These are phyloP conservation scores for Tineola bisselliella DNA, from an alignment of 2,888 invertebrate genomes.

Conservation along the genomic window DNA sequence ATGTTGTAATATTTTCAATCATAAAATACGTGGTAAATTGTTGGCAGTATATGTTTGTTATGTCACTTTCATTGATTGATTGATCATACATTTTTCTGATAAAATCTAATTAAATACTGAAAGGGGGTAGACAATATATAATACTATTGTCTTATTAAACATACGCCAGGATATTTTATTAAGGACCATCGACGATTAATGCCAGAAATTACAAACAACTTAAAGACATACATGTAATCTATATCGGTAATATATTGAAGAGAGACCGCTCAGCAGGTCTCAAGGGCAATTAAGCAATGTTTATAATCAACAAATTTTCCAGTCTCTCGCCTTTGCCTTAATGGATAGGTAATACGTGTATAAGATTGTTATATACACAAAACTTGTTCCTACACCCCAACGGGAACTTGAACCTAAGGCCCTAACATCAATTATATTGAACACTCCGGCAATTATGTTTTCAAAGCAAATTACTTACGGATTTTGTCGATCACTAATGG, in stretches of 20 bases:
- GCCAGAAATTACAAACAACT: neutral
- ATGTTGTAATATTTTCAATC: too few relatives aligned
- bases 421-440: conserved; percentile 58
- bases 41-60: too few relatives aligned
- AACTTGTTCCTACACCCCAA: conserved; percentile 20
- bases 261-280: neutral
- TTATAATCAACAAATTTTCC: conserved; percentile 9
- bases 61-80: too few relatives aligned
- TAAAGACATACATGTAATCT: neutral
- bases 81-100: too few relatives aligned
- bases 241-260: neutral
- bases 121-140: too few relatives aligned
- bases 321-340: conserved; percentile 6
- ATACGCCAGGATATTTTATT: neutral
- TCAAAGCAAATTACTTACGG: conserved; percentile 60
- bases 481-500: conserved; percentile 54
- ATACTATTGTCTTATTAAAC: too few relatives aligned
- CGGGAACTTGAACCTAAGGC: conserved; percentile 49
- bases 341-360: conserved; percentile 1
- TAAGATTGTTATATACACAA: conserved; percentile 6
- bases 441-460: conserved; percentile 64
- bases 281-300: conserved; percentile 6
- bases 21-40: too few relatives aligned
- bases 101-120: too few relatives aligned
- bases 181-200: neutral